These are phyloP conservation scores for Siniperca undulata DNA, from an alignment of 2,797 vertebrate genomes.

Conservation along the genomic window DNA sequence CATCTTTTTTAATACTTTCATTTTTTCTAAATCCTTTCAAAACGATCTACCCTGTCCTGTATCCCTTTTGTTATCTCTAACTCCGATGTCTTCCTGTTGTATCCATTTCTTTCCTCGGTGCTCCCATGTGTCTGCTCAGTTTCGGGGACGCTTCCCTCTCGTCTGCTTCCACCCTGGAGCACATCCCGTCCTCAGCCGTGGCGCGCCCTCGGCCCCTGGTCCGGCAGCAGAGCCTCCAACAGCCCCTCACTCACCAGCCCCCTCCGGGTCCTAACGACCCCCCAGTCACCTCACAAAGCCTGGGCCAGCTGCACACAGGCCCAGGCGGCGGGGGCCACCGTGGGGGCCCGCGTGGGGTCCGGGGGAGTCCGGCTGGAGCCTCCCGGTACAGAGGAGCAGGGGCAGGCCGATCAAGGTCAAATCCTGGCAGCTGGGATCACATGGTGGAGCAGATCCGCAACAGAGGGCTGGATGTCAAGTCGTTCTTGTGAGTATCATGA, in stretches of 20 bases:
- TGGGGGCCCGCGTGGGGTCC: slow-evolving; percentile 91
- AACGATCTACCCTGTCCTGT: slow-evolving; percentile 35
- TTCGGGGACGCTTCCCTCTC: slow-evolving; percentile 88
- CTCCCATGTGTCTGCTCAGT: slow-evolving; percentile 67
- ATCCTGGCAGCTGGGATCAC: slow-evolving; percentile 98
- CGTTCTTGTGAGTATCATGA: slow-evolving; percentile 94
- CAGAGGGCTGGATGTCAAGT: slow-evolving; percentile 98
- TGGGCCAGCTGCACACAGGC: slow-evolving; percentile 94
- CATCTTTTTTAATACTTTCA: slow-evolving; percentile 1
- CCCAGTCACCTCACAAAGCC: slow-evolving; percentile 97
- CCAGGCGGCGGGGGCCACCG: slow-evolving; percentile 89
- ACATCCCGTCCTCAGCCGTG: slow-evolving; percentile 95
- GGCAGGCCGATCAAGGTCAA: slow-evolving; percentile 92
- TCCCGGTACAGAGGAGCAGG: slow-evolving; percentile 91
- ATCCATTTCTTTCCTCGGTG: slow-evolving; percentile 39
- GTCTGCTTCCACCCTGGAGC: slow-evolving; percentile 97
- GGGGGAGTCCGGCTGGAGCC: slow-evolving; percentile 89
- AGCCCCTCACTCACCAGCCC: slow-evolving; percentile 96
- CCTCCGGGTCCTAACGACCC: slow-evolving; percentile 93
- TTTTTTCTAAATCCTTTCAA: slow-evolving; percentile 37
- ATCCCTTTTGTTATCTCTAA: slow-evolving; percentile 44
- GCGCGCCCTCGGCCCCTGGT: slow-evolving; percentile 94
- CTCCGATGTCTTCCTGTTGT: slow-evolving; percentile 54
- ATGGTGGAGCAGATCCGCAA: slow-evolving; percentile 98
- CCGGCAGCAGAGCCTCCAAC: slow-evolving; percentile 98